Evolutionary conservation across 1,140 invertebrate genomes (phyloP).

Genomic region (Heliconius congener): DNA sequence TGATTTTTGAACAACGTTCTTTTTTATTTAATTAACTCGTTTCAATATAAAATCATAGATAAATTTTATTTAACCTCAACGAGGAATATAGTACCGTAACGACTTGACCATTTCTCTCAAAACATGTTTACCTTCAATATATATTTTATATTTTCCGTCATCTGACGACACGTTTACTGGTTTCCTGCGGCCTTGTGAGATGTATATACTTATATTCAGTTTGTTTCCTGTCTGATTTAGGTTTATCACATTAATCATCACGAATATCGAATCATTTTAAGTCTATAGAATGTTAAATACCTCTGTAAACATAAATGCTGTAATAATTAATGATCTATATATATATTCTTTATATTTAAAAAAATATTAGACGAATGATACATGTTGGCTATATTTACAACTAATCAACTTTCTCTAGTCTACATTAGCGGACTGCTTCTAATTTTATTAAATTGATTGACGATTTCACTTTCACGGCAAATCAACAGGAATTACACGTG

Average conservation of each 20-base stretch:
- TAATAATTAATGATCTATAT: neutral
- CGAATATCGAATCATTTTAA: neutral
- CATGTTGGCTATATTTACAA: slow-evolving; percentile 9
- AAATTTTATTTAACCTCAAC: neutral
- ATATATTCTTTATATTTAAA: neutral
- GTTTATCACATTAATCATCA: neutral
- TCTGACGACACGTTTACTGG: slow-evolving; percentile 15
- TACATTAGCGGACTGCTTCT: slow-evolving; percentile 25
- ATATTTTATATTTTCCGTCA: slow-evolving; percentile 17
- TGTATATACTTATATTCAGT: neutral
- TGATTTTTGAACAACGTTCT: neutral
- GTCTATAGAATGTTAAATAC: too few species aligned
- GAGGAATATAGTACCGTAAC: slow-evolving; percentile 2
- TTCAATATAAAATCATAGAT: neutral
- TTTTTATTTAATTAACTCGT: neutral
- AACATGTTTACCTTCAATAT: slow-evolving; percentile 37
- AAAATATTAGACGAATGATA: neutral
- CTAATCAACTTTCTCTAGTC: slow-evolving; percentile 32
- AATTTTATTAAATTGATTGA: slow-evolving; percentile 30
- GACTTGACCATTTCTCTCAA: slow-evolving; percentile 18
- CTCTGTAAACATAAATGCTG: too few species aligned
- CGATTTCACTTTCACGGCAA: slow-evolving; percentile 30
- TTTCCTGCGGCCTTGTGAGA: slow-evolving; percentile 11
- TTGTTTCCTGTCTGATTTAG: slow-evolving; percentile 10
- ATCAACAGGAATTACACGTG: neutral